phyloP scores from a whole-genome alignment of 2,113 vertebrate genomes.

The Pungitius pungitius region DNA sequence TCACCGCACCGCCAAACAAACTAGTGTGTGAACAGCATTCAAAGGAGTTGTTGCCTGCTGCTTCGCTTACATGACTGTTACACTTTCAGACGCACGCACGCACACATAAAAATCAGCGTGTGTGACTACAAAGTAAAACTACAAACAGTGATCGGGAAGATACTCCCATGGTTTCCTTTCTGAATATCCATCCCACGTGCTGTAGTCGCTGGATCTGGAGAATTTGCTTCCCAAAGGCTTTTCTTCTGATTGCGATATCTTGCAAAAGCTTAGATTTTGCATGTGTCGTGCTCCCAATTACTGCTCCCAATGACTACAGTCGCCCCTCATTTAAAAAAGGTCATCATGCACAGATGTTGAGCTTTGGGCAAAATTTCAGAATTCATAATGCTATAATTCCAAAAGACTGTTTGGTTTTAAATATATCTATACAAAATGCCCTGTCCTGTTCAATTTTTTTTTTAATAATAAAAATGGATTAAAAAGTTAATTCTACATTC shows the following conservation, averaged over 20 bases:
- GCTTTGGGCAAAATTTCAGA: background rate
- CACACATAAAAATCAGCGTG: background rate
- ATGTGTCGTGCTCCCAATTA: constrained; percentile 42
- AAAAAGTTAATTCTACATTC: background rate
- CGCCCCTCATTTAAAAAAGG: constrained; percentile 37
- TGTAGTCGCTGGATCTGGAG: constrained; percentile 3
- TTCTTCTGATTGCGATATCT: constrained; percentile 38
- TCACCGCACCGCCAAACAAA: constrained; percentile 47
- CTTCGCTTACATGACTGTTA: constrained; percentile 32
- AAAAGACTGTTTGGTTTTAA: background rate
- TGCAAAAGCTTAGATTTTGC: constrained; percentile 36
- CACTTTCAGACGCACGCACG: constrained; percentile 21
- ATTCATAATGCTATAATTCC: background rate
- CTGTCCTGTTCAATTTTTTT: background rate
- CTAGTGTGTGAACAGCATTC: constrained; percentile 44
- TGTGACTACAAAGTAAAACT: background rate
- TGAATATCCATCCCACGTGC: background rate
- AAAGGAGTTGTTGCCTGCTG: constrained; percentile 51
- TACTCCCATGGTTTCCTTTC: background rate
- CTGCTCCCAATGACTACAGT: constrained; percentile 29
- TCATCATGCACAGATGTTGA: background rate
- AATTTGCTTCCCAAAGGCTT: constrained; percentile 27
- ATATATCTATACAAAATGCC: no score
- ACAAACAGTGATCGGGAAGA: background rate
- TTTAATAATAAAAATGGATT: background rate